phyloP scores from a whole-genome alignment of 2,113 vertebrate species.

The Gadus chalcogrammus region DNA sequence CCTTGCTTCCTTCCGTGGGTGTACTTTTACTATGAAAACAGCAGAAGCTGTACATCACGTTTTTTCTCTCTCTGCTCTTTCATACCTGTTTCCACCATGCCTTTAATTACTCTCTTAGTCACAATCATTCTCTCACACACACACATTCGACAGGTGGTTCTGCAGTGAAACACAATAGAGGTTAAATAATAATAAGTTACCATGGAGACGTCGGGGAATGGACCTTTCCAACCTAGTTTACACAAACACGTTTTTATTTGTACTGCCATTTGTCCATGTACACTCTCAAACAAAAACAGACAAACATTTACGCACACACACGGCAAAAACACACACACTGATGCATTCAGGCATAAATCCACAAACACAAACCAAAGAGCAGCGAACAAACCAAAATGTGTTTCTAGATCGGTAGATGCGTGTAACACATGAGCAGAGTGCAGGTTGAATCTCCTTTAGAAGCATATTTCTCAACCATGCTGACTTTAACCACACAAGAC shows the following conservation, averaged over 20 bases:
- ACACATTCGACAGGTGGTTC: not conserved
- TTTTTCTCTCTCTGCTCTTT: not conserved
- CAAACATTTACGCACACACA: conserved; percentile 1
- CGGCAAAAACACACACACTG: conserved; percentile 14
- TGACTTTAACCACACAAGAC: too few relatives aligned
- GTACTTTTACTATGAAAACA: too few relatives aligned
- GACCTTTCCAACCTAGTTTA: conserved; percentile 1
- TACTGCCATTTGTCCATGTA: conserved; percentile 2
- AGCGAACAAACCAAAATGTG: too few relatives aligned
- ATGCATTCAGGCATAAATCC: conserved; percentile 30
- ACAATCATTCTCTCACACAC: not conserved
- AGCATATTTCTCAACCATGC: too few relatives aligned
- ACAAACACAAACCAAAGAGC: conserved; percentile 10
- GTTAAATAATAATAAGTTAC: conserved; percentile 31
- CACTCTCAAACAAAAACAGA: not conserved
- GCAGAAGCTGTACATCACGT: not conserved
- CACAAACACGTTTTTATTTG: conserved; percentile 33
- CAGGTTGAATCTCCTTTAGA: too few relatives aligned
- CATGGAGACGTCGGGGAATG: conserved; percentile 19
- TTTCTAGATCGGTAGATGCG: too few relatives aligned
- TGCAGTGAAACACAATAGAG: conserved; percentile 39
- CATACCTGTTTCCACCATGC: not conserved
- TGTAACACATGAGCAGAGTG: too few relatives aligned
- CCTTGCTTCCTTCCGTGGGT: not conserved
- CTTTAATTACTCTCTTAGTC: conserved; percentile 14